Conservation (phyloP, 2,888 invertebrate genomes). For the Mesorhabditis sp. region DNA sequence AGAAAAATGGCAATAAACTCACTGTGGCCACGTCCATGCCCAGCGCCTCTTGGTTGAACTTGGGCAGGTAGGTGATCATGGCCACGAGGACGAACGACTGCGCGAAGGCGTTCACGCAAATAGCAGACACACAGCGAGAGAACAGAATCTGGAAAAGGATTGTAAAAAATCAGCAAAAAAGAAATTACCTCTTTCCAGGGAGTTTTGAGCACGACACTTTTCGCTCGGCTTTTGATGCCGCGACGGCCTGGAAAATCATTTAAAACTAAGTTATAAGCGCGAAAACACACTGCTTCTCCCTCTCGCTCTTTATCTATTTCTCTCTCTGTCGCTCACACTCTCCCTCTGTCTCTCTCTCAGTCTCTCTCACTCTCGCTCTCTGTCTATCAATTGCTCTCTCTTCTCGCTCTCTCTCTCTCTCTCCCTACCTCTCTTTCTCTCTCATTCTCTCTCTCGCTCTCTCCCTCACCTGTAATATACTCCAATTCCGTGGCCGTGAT, state of each 20-base stretch:
- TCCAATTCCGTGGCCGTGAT: constrained; percentile 47
- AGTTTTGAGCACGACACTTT: not conserved
- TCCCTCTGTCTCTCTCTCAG: too few relatives aligned
- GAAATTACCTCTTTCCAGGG: not conserved
- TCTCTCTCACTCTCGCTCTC: too few relatives aligned
- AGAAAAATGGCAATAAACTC: not conserved
- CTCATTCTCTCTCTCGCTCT: too few relatives aligned
- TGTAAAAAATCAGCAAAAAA: not conserved
- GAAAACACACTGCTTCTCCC: not conserved
- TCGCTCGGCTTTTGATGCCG: not conserved
- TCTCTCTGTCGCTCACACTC: too few relatives aligned
- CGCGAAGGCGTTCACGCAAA: constrained; percentile 50
- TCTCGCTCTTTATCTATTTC: too few relatives aligned
- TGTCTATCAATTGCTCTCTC: too few relatives aligned
- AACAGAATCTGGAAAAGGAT: constrained; percentile 33
- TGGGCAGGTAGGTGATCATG: constrained; percentile 48
- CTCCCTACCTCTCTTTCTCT: too few relatives aligned
- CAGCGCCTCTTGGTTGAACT: constrained; percentile 46
- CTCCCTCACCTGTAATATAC: constrained; percentile 17
- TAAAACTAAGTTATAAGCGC: not conserved
- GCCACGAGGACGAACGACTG: constrained; percentile 50
- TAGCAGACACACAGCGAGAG: constrained; percentile 44
- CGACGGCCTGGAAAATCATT: constrained; percentile 1
- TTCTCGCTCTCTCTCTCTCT: not conserved
- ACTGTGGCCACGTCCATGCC: constrained; percentile 39